A percentile compares a stretch with the other conserved stretches of the same genome.
Conservation (phyloP, 30 jellyfish, hydroid and myxozoan species). For the Aurelia sp. region DNA sequence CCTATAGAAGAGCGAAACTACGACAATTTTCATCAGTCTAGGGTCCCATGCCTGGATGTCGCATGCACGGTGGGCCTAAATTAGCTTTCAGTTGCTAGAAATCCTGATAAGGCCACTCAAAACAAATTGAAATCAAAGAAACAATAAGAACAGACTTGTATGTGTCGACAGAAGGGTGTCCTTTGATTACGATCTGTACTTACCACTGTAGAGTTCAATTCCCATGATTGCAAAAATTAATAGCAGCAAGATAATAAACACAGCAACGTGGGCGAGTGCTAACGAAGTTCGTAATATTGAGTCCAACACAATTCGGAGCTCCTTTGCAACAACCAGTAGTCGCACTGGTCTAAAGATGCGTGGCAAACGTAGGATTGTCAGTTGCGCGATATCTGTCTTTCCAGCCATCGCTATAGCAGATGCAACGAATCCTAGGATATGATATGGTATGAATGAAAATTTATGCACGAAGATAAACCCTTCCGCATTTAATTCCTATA, state of each 20-base stretch:
- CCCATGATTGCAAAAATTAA: slow-evolving; percentile 80
- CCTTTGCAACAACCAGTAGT: slow-evolving; percentile 66
- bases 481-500: no score
- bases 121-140: no score
- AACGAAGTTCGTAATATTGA: slow-evolving; percentile 63
- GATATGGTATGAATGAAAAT: no score
- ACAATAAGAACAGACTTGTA: no score
- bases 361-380: slow-evolving; percentile 63
- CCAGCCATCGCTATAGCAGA: slow-evolving; percentile 1
- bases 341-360: slow-evolving; percentile 89
- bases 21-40: no score
- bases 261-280: slow-evolving; percentile 76
- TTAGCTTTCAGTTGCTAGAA: no score
- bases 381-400: slow-evolving; percentile 15
- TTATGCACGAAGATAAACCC: no score
- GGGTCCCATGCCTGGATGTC: no score
- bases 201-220: slow-evolving; percentile 85
- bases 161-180: no score
- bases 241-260: slow-evolving; percentile 69
- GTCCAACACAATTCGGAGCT: slow-evolving; percentile 80
- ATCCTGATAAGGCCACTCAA: no score
- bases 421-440: slow-evolving; percentile 34
- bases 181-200: background rate
- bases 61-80: no score
- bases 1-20: no score